phyloP scores from a whole-genome alignment of 2,888 invertebrate species.

The Aphrophora alni region DNA sequence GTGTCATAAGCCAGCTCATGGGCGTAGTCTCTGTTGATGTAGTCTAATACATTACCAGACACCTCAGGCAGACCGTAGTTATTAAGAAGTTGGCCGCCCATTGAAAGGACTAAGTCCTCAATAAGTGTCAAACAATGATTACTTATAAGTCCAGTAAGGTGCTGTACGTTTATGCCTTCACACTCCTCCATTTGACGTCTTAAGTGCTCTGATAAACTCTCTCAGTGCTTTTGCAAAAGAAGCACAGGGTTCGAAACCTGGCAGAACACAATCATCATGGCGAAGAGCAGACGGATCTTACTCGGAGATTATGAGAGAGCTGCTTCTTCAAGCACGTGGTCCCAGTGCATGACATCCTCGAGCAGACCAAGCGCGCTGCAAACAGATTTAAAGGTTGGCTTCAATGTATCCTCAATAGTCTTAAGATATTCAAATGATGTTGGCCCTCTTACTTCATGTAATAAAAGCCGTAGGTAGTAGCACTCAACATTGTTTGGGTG shows the following conservation, averaged over 20 bases:
- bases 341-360: constrained; percentile 42
- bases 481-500: constrained; percentile 47
- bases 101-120: constrained; percentile 9
- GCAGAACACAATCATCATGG: constrained; percentile 25
- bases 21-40: constrained; percentile 2
- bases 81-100: constrained; percentile 7
- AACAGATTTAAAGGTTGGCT: constrained; percentile 52
- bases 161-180: neutral
- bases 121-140: constrained; percentile 49
- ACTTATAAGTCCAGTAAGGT: constrained; percentile 45
- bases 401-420: constrained; percentile 51
- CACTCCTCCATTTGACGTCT: constrained; percentile 21
- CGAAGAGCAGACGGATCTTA: neutral
- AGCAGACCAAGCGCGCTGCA: constrained; percentile 47
- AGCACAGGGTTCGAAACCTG: neutral
- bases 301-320: neutral
- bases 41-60: neutral
- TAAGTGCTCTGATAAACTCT: neutral
- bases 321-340: neutral
- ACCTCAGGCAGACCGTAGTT: constrained; percentile 15
- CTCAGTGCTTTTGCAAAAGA: neutral
- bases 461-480: constrained; percentile 49
- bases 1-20: constrained; percentile 25
- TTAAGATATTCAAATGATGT: constrained; percentile 52
- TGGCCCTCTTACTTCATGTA: constrained; percentile 50